Evolutionary conservation across 2,888 invertebrate species (phyloP).

Genomic region (Dromius quadrimaculatus): DNA sequence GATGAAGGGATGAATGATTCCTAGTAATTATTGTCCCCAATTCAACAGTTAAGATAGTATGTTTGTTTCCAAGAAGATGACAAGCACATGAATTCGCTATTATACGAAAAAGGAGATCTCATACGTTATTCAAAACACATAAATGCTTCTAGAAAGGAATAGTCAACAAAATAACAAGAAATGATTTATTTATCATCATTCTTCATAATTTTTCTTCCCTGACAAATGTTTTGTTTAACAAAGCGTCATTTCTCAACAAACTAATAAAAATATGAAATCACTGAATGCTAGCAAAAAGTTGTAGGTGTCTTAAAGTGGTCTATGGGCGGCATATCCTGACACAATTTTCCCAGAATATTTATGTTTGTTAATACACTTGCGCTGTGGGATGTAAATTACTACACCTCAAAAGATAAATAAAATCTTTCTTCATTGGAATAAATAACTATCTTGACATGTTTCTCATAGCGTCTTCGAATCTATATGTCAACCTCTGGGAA

Average conservation of each 20-base stretch:
- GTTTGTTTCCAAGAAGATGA: too few species aligned
- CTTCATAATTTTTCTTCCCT: too few species aligned
- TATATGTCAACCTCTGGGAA: conserved; percentile 7
- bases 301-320: conserved; percentile 3
- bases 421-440: conserved; percentile 50
- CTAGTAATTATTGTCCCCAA: too few species aligned
- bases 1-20: too few species aligned
- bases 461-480: conserved; percentile 13
- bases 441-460: conserved; percentile 37
- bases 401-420: conserved; percentile 47
- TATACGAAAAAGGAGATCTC: too few species aligned
- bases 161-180: too few species aligned
- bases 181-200: too few species aligned
- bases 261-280: conserved; percentile 28
- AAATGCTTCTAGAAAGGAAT: too few species aligned
- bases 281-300: conserved; percentile 10
- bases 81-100: too few species aligned
- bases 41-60: too few species aligned
- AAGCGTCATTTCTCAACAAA: conserved; percentile 3
- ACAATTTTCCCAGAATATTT: conserved; percentile 44
- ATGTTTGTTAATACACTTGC: conserved; percentile 49
- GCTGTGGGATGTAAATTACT: conserved; percentile 50
- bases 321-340: conserved; percentile 37
- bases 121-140: too few species aligned
- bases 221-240: conserved; percentile 16